These are phyloP conservation scores for Lepisosteus osseus DNA, from an alignment of 2,113 vertebrate genomes.

Conservation along the genomic window DNA sequence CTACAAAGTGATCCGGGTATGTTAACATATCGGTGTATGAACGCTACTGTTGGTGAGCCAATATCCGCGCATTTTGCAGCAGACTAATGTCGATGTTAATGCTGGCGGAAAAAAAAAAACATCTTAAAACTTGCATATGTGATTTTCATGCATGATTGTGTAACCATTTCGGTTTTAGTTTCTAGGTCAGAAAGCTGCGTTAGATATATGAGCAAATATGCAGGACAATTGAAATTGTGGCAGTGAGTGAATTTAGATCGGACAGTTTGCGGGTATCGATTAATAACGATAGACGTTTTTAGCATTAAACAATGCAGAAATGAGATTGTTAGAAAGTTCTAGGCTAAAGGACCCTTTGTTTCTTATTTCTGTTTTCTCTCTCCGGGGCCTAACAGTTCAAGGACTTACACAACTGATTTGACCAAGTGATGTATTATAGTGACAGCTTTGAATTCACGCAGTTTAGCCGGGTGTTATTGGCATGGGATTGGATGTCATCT, in stretches of 20 bases:
- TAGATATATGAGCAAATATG: no score
- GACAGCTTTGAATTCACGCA: slow-evolving; percentile 46
- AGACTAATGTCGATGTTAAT: slow-evolving; percentile 33
- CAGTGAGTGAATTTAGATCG: no score
- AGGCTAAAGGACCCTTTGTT: slow-evolving; percentile 57
- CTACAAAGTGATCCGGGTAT: slow-evolving; percentile 47
- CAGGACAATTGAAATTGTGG: no score
- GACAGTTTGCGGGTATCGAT: no score
- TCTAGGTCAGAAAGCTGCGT: no score
- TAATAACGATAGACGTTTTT: no score
- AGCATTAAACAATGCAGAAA: no score
- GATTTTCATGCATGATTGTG: no score
- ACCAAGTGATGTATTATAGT: slow-evolving; percentile 51
- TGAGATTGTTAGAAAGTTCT: background rate
- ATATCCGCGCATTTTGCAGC: slow-evolving; percentile 37
- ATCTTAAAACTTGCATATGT: no score
- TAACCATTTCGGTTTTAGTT: no score
- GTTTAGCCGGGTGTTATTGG: slow-evolving; percentile 29
- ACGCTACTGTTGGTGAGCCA: slow-evolving; percentile 35
- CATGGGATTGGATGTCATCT: slow-evolving; percentile 22
- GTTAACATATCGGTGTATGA: slow-evolving; percentile 28
- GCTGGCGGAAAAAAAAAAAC: slow-evolving; percentile 20
- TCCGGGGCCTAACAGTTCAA: slow-evolving; percentile 63
- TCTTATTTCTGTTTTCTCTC: slow-evolving; percentile 39
- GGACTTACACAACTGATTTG: slow-evolving; percentile 59